Evolutionary conservation across 2,888 invertebrate species (phyloP), one percentile per base, ranked within the genome.

Genomic region (Holacanthella duospinosa): DNA sequence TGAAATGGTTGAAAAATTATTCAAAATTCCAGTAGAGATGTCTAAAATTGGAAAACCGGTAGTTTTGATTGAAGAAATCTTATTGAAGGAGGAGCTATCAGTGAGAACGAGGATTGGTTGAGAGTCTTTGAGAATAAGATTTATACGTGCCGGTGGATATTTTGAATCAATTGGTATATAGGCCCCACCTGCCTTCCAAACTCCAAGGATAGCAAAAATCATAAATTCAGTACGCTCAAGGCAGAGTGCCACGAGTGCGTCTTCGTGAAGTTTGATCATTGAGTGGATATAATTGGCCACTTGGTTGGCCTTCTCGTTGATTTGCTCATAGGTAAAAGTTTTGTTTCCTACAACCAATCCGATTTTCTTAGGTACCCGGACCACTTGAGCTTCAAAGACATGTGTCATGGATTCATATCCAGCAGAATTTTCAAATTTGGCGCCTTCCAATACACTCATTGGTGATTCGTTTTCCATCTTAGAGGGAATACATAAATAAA

Each of bases 91-190:
- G 25, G 4, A 6, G 19, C 9, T 6, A 25, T 56, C n/a, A n/a
- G 58, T 58, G 2, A 58, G 43, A 12, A 58, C 4, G 6, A 58
- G 12, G n/a, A 6, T 29, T 9, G 29, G 21, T n/a, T 29, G 4
- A 3, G 4, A 29, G 27, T 58, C 36, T 2, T 58, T n/a, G 4
- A 58, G 24, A 3, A 58, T 29, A 9, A 21, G 25, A 4, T 58
- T 4, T 19, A 58, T 43, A 4, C 58, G 28, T 12, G 29, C 24
- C 2, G 9, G 3, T 36, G 59, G 59, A 28, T 59, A 44, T 19
- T 59, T 43, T 26, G 59, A 24, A 25, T 43, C 59, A 44, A 59
- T 59, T 12, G 59, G 59, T 4, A 59, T 44, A 43, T 59, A 59
- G 44, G 44, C 59, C 24, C 43, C 43, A 12, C 59, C 59, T 24